Conservation (phyloP, 2,113 vertebrate genomes). For the Grammomys dolichurus region DNA sequence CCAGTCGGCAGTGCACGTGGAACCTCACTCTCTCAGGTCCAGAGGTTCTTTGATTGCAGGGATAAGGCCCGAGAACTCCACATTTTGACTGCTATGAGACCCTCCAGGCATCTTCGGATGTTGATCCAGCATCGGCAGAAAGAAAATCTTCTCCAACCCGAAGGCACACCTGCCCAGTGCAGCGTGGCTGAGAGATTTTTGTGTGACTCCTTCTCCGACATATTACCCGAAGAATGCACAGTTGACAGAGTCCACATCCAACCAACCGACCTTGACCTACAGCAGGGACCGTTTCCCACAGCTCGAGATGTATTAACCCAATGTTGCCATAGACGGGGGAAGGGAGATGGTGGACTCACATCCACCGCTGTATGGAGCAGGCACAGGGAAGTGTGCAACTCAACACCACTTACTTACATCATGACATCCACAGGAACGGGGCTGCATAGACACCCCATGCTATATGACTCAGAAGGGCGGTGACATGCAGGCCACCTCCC, state of each 20-base stretch:
- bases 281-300: fast-evolving
- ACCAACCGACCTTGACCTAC: background rate
- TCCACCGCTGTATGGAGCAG: fast-evolving
- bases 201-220: background rate
- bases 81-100: fast-evolving
- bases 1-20: fast-evolving
- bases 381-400: fast-evolving
- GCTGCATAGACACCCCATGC: background rate
- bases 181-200: fast-evolving
- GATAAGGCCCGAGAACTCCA: background rate
- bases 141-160: background rate
- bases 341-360: background rate
- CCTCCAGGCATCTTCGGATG: too few relatives aligned
- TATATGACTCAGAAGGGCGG: fast-evolving
- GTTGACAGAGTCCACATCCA: background rate
- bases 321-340: too few relatives aligned
- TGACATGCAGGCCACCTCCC: fast-evolving
- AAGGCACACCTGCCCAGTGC: too few relatives aligned
- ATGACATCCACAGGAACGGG: background rate
- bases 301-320: fast-evolving
- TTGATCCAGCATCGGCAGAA: background rate
- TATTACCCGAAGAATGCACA: background rate
- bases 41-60: background rate
- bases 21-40: background rate
- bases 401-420: fast-evolving